Evolutionary conservation across 1,140 invertebrate species (phyloP).

Genomic region (Cyclina sinensis): DNA sequence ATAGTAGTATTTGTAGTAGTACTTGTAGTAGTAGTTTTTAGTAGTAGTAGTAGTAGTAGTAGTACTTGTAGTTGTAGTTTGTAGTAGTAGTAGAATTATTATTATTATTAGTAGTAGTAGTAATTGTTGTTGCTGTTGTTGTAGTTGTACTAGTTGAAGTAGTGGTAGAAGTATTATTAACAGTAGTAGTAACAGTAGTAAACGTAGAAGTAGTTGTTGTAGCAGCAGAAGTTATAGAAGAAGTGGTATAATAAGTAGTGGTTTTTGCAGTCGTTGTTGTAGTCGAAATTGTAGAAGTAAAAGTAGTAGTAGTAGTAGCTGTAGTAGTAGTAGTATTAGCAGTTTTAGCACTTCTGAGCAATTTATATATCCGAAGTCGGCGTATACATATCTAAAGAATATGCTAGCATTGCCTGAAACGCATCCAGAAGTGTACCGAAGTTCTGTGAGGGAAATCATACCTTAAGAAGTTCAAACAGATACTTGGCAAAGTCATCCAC

Average conservation of each 20-base stretch:
- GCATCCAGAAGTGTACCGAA: slow-evolving; percentile 20
- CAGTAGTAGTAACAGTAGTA: slow-evolving; percentile 18
- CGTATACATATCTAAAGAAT: slow-evolving; percentile 86
- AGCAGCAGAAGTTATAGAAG: not conserved
- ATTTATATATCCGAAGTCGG: slow-evolving; percentile 87
- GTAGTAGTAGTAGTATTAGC: not conserved
- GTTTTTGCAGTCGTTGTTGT: not conserved
- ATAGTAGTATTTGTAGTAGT: slow-evolving; percentile 24
- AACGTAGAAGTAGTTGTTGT: not conserved
- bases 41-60: slow-evolving; percentile 32
- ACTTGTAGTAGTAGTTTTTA: too few relatives aligned
- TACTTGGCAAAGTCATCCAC: slow-evolving; percentile 84
- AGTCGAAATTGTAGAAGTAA: not conserved
- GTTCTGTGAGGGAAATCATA: slow-evolving; percentile 3
- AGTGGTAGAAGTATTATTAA: slow-evolving; percentile 11
- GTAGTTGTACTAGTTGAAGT: slow-evolving; percentile 23
- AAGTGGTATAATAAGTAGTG: not conserved
- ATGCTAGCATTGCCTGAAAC: slow-evolving; percentile 80
- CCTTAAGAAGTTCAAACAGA: slow-evolving; percentile 70
- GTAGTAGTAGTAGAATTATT: slow-evolving; percentile 28
- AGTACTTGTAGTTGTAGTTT: slow-evolving; percentile 1
- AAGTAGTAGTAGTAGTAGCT: slow-evolving; percentile 1
- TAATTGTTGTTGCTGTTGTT: slow-evolving; percentile 1
- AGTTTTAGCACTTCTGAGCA: too few relatives aligned
- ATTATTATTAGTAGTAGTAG: slow-evolving; percentile 25